A percentile compares a stretch with the other conserved stretches of the same genome.
Conservation (phyloP, 2,797 vertebrate species). For the Dicrostonyx torquatus region DNA sequence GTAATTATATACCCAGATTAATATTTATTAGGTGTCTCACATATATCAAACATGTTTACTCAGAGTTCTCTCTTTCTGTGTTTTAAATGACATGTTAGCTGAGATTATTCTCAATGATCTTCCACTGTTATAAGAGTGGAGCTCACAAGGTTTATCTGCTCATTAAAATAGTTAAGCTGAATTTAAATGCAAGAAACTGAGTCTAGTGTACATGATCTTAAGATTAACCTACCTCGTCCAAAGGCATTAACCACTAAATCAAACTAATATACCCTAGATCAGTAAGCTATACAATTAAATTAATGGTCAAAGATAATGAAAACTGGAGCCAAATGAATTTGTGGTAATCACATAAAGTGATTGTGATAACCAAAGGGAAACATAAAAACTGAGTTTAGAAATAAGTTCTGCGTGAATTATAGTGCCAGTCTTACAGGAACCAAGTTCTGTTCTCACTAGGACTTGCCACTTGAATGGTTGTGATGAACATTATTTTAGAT, state of each 20-base stretch:
- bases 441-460: not conserved
- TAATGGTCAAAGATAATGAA: constrained; percentile 7
- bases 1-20: not conserved
- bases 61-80: not conserved
- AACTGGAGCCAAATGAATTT: constrained; percentile 32
- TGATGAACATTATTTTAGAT: not conserved
- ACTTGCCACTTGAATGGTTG: not conserved
- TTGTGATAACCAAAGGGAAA: constrained; percentile 25
- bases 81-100: not conserved
- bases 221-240: not conserved
- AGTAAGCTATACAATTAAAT: constrained; percentile 23
- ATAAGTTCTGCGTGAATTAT: not conserved
- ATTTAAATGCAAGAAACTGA: not conserved
- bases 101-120: not conserved
- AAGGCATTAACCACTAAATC: not conserved
- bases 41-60: not conserved
- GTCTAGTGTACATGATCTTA: constrained; percentile 1
- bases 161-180: not conserved
- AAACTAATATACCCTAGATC: not conserved
- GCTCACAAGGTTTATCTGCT: not conserved
- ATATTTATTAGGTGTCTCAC: not conserved
- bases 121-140: constrained; percentile 7
- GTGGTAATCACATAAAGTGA: constrained; percentile 36
- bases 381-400: constrained; percentile 16
- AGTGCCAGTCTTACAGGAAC: not conserved